Conservation (phyloP, 2,888 invertebrate species). For the Cryptus armator region DNA sequence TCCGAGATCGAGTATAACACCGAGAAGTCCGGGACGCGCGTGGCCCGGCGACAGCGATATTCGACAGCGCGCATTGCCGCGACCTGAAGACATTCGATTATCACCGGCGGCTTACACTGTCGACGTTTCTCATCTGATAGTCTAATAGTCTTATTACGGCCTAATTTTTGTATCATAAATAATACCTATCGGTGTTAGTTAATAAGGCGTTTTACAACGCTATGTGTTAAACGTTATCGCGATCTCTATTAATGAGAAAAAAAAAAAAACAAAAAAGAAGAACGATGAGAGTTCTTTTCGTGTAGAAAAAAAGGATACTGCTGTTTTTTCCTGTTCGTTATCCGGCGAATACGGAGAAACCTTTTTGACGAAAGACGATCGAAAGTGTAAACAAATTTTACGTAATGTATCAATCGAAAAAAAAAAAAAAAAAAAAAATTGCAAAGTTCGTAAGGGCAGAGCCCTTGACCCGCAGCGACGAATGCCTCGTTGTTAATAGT, state of each 20-base stretch:
- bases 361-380: not conserved
- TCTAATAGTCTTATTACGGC: constrained; percentile 85
- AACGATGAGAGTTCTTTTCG: constrained; percentile 31
- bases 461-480: not conserved
- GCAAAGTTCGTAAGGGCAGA: not conserved
- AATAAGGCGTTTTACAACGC: constrained; percentile 42
- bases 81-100: constrained; percentile 84
- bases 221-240: constrained; percentile 38
- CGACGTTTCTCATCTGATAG: constrained; percentile 93
- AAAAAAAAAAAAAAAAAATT: not conserved
- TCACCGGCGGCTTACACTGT: constrained; percentile 91
- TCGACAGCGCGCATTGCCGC: constrained; percentile 88
- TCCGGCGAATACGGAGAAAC: not conserved
- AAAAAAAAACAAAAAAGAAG: not conserved
- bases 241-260: constrained; percentile 22
- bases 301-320: constrained; percentile 20
- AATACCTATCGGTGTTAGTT: constrained; percentile 60
- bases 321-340: constrained; percentile 16
- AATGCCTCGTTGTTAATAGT: constrained; percentile 33
- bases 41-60: constrained; percentile 89
- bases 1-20: constrained; percentile 80
- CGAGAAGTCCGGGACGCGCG: constrained; percentile 88
- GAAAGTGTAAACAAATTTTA: not conserved
- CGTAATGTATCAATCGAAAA: constrained; percentile 3
- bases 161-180: constrained; percentile 55